A percentile compares a stretch with the other conserved stretches of the same genome.
Evolutionary conservation across 2,113 vertebrate species (phyloP).

Genomic region (Corynorhinus townsendii): DNA sequence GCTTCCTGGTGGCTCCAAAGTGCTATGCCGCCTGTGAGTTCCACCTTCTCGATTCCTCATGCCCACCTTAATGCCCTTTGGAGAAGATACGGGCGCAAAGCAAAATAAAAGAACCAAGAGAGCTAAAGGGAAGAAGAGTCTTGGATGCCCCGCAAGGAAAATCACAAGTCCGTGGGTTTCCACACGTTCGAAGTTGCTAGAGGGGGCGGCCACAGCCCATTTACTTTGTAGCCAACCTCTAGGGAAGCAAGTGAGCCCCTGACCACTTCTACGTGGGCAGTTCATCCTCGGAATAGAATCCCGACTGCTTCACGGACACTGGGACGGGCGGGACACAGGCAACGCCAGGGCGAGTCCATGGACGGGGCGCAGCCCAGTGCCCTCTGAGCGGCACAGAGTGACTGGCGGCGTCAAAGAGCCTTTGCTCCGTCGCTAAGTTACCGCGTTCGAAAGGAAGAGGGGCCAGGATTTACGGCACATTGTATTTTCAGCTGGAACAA

Average conservation of each 20-base stretch:
- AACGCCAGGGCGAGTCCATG: not conserved
- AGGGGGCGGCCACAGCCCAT: not conserved
- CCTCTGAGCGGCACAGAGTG: not conserved
- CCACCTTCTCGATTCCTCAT: not conserved
- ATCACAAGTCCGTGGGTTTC: not conserved
- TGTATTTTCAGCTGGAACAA: constrained; percentile 37
- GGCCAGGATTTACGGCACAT: constrained; percentile 15
- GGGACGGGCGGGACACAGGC: not conserved
- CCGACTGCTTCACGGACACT: not conserved
- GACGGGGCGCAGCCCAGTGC: not conserved
- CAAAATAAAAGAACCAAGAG: not conserved
- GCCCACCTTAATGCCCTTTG: not conserved
- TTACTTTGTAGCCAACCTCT: not conserved
- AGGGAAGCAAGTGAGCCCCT: not conserved
- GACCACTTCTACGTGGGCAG: not conserved
- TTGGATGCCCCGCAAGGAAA: not conserved
- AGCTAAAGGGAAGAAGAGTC: not conserved
- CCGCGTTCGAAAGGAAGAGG: not conserved
- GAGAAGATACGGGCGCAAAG: not conserved
- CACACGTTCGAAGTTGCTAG: not conserved
- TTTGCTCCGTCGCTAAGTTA: not conserved
- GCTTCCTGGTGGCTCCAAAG: not conserved
- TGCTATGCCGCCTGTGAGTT: not conserved
- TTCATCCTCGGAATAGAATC: not conserved
- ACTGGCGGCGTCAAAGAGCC: not conserved